Evolutionary conservation across 2,113 vertebrate species (phyloP).

Genomic region (Siniperca chuatsi): DNA sequence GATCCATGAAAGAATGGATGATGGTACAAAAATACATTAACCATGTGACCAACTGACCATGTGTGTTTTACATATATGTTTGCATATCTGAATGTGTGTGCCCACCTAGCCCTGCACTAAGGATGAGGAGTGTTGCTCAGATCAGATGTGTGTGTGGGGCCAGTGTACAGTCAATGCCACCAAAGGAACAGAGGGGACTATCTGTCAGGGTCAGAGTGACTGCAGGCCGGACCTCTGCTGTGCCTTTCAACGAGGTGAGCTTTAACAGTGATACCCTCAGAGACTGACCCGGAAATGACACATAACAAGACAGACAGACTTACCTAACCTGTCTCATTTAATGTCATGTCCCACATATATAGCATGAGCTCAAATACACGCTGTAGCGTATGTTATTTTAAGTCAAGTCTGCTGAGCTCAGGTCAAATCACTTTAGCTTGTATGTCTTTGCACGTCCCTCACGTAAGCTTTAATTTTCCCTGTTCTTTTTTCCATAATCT

Average conservation of each 20-base stretch:
- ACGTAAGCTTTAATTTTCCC: neutral
- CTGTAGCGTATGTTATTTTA: neutral
- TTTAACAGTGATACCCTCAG: neutral
- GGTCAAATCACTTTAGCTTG: neutral
- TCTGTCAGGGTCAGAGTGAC: slow-evolving; percentile 93
- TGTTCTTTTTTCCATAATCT: neutral
- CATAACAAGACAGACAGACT: neutral
- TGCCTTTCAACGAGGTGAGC: slow-evolving; percentile 90
- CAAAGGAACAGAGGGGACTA: slow-evolving; percentile 89
- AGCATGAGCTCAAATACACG: neutral
- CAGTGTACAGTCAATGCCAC: slow-evolving; percentile 82
- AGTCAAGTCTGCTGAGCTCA: neutral
- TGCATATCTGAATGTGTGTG: slow-evolving; percentile 15
- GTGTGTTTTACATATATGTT: neutral
- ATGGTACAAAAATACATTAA: neutral
- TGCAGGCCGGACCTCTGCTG: slow-evolving; percentile 90
- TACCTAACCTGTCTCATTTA: neutral
- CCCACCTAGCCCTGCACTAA: slow-evolving; percentile 86
- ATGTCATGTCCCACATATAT: neutral
- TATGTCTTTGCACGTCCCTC: neutral
- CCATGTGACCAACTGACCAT: neutral
- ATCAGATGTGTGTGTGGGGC: slow-evolving; percentile 93
- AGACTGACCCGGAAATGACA: neutral
- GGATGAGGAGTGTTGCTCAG: slow-evolving; percentile 92
- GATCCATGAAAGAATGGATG: neutral